phyloP scores from a whole-genome alignment of 2,888 invertebrate species.

The Thereva unica region DNA sequence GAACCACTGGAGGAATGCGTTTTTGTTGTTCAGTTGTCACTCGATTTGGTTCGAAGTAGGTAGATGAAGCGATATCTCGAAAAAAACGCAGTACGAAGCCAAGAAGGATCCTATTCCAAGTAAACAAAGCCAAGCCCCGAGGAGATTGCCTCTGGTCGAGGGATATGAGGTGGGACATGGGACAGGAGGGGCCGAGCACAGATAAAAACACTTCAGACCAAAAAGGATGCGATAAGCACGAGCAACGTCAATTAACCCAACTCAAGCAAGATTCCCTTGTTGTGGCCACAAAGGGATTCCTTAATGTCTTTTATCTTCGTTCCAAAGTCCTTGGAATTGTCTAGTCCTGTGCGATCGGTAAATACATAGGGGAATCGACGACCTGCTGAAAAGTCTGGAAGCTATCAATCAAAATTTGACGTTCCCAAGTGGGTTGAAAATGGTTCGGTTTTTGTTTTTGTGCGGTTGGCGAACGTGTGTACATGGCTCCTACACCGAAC shows the following conservation, averaged over 20 bases:
- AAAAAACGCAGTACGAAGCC: too few relatives aligned
- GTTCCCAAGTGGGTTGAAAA: slow-evolving; percentile 26
- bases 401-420: slow-evolving; percentile 42
- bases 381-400: slow-evolving; percentile 22
- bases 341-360: slow-evolving; percentile 7
- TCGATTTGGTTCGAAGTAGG: slow-evolving; percentile 28
- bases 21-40: slow-evolving; percentile 39
- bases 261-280: slow-evolving; percentile 7
- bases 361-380: background rate
- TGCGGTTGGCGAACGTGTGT: background rate
- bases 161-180: too few relatives aligned
- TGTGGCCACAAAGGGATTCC: slow-evolving; percentile 5
- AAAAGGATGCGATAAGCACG: slow-evolving; percentile 37
- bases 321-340: slow-evolving; percentile 7
- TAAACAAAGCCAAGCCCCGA: slow-evolving; percentile 29
- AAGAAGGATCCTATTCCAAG: slow-evolving; percentile 4
- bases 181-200: background rate
- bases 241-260: slow-evolving; percentile 37
- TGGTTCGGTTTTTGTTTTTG: slow-evolving; percentile 13
- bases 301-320: slow-evolving; percentile 15
- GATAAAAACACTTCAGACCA: slow-evolving; percentile 30
- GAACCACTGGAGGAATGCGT: slow-evolving; percentile 38
- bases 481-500: background rate
- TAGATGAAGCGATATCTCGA: slow-evolving; percentile 23
- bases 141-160: background rate